Evolutionary conservation across 2,113 vertebrate genomes (phyloP).

Genomic region (Litocranius walleri): DNA sequence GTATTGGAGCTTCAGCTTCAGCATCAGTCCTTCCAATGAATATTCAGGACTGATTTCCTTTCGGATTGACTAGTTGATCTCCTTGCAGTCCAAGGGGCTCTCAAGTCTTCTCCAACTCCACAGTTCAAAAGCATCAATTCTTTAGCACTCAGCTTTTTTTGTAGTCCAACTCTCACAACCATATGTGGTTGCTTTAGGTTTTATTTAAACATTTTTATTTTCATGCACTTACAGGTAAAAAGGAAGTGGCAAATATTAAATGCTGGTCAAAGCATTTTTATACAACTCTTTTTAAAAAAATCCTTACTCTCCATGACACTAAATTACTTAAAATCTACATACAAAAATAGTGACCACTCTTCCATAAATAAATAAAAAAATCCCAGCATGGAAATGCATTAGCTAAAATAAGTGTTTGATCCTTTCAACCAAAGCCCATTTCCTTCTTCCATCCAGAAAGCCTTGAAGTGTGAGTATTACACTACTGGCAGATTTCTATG

Average conservation of each 20-base stretch:
- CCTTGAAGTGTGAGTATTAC: constrained; percentile 69
- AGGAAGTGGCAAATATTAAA: constrained; percentile 9
- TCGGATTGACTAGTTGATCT: background rate
- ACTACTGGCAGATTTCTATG: constrained; percentile 69
- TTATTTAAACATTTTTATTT: constrained; percentile 33
- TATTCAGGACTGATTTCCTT: background rate
- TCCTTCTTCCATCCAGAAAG: constrained; percentile 62
- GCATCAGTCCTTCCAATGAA: background rate
- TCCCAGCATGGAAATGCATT: constrained; percentile 61
- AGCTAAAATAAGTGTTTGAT: constrained; percentile 70
- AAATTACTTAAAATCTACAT: constrained; percentile 46
- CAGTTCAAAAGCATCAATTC: background rate
- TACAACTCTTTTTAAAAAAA: background rate
- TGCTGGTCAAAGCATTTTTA: background rate
- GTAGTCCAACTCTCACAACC: background rate
- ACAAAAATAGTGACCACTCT: constrained; percentile 48
- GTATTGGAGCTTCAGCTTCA: background rate
- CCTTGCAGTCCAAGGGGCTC: background rate
- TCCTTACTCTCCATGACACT: background rate
- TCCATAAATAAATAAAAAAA: constrained; percentile 57
- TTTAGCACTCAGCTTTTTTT: background rate
- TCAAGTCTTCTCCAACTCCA: background rate
- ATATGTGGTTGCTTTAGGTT: background rate
- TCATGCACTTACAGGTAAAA: constrained; percentile 13
- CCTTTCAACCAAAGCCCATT: constrained; percentile 60